Base-by-base conservation (phyloP, 2,797 vertebrate genomes). In the Ceyx erithaca region DNA sequence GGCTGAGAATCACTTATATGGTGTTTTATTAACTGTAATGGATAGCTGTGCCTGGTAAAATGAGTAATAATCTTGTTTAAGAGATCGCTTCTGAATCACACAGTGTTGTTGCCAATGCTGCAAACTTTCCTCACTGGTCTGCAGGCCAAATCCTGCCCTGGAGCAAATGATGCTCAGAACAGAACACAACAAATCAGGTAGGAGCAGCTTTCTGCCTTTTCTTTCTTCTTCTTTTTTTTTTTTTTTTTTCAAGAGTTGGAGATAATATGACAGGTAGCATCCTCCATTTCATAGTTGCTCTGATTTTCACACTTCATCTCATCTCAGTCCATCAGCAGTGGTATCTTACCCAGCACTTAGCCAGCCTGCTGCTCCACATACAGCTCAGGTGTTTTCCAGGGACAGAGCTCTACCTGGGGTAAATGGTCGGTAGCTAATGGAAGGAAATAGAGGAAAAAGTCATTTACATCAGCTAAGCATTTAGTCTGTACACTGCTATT, bases 11-110 rank as follows among this genome's bases (percentile, higher is more conserved):
- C 96, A 95, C 77, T 96, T 96, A 95, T 21, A 61, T 9, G 40
- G 64, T 94, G 54, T 89, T 96, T 97, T 95, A 95, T 96, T 96
- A 96, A 91, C 94, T 80, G 41, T 94, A 97, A 94, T 95, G 80
- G 91, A 92, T 93, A 94, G 86, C 67, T 92, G 75, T 90, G 85
- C 93, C 69, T 91, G 57, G 87, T 92, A 92, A 96, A 97, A 81
- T 64, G 73, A 92, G 82, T 31, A 93, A 94, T 92, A 95, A 95
- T 66, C 68, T 85, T 93, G 59, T 93, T 94, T 91, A 92, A 95
- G 61, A 52, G 86, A 87, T 94, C 1, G 1, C 64, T 92, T 75
- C 85, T 90, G 91, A 84, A 77, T 92, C 75, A 76, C 71, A 58
- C 6, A 5, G 13, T 8, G 31, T 71, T 93, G 81, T n/a, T 96